Evolutionary conservation across 1,140 invertebrate genomes (phyloP).

Genomic region (Agraylea sexmaculata): DNA sequence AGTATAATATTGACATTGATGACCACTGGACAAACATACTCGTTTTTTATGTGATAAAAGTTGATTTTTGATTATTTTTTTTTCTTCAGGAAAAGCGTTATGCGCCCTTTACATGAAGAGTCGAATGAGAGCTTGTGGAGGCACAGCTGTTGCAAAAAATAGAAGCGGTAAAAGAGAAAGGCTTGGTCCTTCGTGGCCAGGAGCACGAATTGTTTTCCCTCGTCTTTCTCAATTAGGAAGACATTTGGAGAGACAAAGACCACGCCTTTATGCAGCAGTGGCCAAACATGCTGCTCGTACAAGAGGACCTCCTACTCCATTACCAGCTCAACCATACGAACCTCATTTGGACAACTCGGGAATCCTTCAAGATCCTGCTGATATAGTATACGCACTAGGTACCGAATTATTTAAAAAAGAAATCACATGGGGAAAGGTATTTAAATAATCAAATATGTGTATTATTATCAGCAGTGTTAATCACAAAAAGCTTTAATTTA

Average conservation of each 20-base stretch:
- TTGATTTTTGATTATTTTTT: constrained; percentile 1
- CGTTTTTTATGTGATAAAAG: too few species aligned
- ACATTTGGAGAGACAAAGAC: constrained; percentile 31
- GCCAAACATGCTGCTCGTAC: constrained; percentile 34
- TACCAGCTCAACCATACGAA: constrained; percentile 30
- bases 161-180: constrained; percentile 25
- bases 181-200: constrained; percentile 30
- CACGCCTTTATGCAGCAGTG: constrained; percentile 34
- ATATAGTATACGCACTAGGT: constrained; percentile 33
- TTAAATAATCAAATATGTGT: neutral
- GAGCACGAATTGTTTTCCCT: constrained; percentile 20
- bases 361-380: constrained; percentile 31
- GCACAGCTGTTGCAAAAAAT: constrained; percentile 1
- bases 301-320: too few species aligned
- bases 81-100: constrained; percentile 15
- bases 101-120: constrained; percentile 20
- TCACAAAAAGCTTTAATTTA: constrained; percentile 9
- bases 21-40: too few species aligned
- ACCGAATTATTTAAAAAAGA: constrained; percentile 35
- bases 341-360: constrained; percentile 30
- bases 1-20: too few species aligned
- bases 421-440: constrained; percentile 39
- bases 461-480: neutral
- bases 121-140: constrained; percentile 9
- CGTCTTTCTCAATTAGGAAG: constrained; percentile 17